phyloP scores from a whole-genome alignment of 2,113 vertebrate species.

The Eolophus roseicapilla region DNA sequence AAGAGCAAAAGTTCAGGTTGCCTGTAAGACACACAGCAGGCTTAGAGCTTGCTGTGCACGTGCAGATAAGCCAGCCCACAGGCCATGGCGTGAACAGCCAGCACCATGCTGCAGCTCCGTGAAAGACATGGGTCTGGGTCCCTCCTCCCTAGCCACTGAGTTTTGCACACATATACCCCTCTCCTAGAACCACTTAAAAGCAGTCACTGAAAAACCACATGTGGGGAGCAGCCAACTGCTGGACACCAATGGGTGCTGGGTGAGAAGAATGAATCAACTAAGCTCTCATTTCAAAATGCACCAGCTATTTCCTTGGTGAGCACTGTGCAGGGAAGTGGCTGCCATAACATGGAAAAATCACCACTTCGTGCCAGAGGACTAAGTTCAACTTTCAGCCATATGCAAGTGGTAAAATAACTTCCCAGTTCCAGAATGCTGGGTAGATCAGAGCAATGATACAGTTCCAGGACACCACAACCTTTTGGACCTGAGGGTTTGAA shows the following conservation, averaged over 20 bases:
- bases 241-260: background rate
- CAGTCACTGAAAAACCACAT: accelerated
- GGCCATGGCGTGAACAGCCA: background rate
- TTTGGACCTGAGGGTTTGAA: background rate
- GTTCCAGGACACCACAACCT: background rate
- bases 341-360: accelerated
- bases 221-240: background rate
- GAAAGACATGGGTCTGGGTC: background rate
- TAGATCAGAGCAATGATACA: background rate
- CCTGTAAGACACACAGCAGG: background rate
- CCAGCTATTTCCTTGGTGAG: background rate
- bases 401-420: background rate
- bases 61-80: accelerated
- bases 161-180: background rate
- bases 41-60: accelerated
- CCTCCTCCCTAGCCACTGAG: background rate
- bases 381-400: background rate
- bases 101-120: background rate
- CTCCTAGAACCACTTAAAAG: background rate
- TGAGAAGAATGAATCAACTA: background rate
- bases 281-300: background rate
- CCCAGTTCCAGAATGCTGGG: background rate
- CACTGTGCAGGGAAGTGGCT: background rate
- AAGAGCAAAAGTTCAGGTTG: conserved; percentile 31
- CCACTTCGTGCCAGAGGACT: background rate